These are phyloP conservation scores for Anaspis maculata DNA, from an alignment of 2,888 invertebrate genomes.

Conservation along the genomic window DNA sequence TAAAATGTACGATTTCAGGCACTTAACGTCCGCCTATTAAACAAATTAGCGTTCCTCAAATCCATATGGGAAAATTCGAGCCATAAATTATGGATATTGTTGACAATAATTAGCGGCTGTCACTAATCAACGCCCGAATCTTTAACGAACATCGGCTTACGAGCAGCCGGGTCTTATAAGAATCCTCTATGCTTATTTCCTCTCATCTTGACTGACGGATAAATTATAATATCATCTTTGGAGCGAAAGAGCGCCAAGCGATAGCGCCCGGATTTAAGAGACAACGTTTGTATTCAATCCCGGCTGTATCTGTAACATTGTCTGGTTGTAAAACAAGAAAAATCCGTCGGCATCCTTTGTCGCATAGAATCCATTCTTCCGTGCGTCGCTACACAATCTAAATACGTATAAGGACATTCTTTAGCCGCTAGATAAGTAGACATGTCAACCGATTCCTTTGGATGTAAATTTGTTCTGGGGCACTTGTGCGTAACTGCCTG, in stretches of 20 bases:
- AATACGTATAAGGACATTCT: constrained; percentile 42
- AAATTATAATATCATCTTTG: constrained; percentile 1
- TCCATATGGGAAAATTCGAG: too few relatives aligned
- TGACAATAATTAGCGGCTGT: too few relatives aligned
- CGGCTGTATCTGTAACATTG: constrained; percentile 40
- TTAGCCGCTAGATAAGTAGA: constrained; percentile 41
- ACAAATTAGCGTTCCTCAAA: too few relatives aligned
- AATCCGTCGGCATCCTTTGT: constrained; percentile 39
- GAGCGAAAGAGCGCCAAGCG: too few relatives aligned
- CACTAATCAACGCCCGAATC: too few relatives aligned
- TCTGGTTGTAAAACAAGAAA: constrained; percentile 39
- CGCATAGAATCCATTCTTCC: constrained; percentile 39
- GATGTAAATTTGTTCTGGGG: constrained; percentile 42
- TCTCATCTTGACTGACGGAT: too few relatives aligned
- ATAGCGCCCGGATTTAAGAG: constrained; percentile 18
- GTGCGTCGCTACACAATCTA: constrained; percentile 39
- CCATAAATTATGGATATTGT: too few relatives aligned
- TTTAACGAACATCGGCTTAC: too few relatives aligned
- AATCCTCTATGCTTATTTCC: too few relatives aligned
- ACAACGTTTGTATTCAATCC: constrained; percentile 33
- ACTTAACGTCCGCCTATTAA: too few relatives aligned
- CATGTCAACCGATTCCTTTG: constrained; percentile 42
- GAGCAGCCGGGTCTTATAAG: too few relatives aligned
- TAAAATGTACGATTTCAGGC: too few relatives aligned
- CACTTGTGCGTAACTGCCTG: constrained; percentile 34